Percentiles rank a stretch among this genome's conserved stretches.
Conservation (phyloP, 2,113 vertebrate genomes). For the Atherinomorus stipes region DNA sequence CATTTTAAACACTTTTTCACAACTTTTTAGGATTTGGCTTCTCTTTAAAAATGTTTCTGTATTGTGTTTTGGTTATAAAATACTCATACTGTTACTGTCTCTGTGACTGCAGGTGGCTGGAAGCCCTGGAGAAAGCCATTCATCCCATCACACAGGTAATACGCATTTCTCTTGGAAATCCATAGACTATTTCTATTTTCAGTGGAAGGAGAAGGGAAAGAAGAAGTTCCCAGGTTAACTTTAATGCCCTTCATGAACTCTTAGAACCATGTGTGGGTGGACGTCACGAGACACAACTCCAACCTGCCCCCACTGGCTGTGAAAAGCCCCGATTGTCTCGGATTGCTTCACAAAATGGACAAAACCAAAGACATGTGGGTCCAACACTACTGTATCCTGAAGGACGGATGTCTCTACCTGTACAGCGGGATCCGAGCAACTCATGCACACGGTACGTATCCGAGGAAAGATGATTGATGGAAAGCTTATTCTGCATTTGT, state of each 20-base stretch:
- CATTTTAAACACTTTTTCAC: too few species aligned
- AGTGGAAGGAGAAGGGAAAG: neutral
- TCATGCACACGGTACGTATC: conserved; percentile 84
- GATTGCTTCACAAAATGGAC: conserved; percentile 89
- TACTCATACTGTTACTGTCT: neutral
- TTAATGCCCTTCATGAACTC: conserved; percentile 8
- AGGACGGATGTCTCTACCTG: conserved; percentile 91
- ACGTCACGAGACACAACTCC: conserved; percentile 90
- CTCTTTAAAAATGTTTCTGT: neutral
- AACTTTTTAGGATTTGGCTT: neutral
- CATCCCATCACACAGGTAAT: conserved; percentile 89
- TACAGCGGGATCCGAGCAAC: conserved; percentile 89
- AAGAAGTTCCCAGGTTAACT: neutral
- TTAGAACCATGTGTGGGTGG: conserved; percentile 92
- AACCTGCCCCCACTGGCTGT: conserved; percentile 91
- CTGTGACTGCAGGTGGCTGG: conserved; percentile 86
- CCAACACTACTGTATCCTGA: conserved; percentile 91
- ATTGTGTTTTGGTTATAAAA: neutral
- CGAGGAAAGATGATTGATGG: too few species aligned
- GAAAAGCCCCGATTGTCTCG: conserved; percentile 90
- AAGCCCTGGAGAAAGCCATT: conserved; percentile 88
- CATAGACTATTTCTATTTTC: neutral
- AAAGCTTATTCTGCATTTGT: too few species aligned
- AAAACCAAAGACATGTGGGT: conserved; percentile 84
- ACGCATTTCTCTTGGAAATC: too few species aligned